phyloP scores from a whole-genome alignment of 2,888 invertebrate species.

The Blastobasis lacticolella region DNA sequence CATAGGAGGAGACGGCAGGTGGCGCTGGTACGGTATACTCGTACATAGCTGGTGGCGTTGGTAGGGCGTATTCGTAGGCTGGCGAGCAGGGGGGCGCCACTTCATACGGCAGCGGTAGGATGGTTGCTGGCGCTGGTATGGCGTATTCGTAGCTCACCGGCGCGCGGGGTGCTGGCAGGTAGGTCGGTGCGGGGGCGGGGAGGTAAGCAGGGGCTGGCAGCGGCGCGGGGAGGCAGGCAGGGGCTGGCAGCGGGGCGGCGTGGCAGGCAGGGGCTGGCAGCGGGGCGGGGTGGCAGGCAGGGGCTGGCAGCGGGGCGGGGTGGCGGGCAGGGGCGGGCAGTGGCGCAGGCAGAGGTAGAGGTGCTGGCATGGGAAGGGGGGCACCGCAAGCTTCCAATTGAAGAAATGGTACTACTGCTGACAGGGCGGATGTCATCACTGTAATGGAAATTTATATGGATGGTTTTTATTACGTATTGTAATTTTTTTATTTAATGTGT shows the following conservation, averaged over 20 bases:
- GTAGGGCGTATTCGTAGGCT: no score
- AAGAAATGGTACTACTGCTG: background rate
- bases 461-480: background rate
- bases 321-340: background rate
- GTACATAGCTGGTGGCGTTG: no score
- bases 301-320: constrained; percentile 5
- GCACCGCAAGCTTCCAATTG: background rate
- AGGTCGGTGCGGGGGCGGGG: background rate
- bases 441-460: background rate
- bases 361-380: background rate
- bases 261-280: background rate
- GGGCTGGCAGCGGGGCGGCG: background rate
- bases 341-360: background rate
- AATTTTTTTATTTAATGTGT: no score
- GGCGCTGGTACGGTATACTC: no score
- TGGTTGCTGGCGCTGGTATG: no score
- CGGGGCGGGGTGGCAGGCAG: background rate
- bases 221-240: no score
- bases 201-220: background rate
- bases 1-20: background rate
- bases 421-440: background rate
- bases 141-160: background rate
- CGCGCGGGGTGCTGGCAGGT: background rate
- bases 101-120: no score
- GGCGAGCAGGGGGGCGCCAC: no score